These are phyloP conservation scores for Enteromius argenteus DNA, from an alignment of 2,797 vertebrate species.

Conservation along the genomic window DNA sequence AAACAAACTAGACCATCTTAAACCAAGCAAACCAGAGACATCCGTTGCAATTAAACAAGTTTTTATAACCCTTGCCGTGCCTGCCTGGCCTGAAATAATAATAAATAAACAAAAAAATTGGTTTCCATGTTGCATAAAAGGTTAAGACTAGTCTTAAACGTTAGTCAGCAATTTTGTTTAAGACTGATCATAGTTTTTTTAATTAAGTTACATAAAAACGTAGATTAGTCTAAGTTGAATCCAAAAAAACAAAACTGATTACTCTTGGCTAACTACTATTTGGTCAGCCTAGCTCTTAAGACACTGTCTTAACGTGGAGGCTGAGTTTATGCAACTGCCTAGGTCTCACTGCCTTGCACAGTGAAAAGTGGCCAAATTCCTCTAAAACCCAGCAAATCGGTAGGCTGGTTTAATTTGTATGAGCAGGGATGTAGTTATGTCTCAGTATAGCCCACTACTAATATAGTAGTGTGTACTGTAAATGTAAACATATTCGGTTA, in stretches of 20 bases:
- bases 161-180: too few relatives aligned
- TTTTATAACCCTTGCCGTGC: neutral
- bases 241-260: too few relatives aligned
- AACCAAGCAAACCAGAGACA: neutral
- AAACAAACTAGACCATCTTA: neutral
- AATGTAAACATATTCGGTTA: neutral
- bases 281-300: too few relatives aligned
- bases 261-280: too few relatives aligned
- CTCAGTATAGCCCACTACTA: neutral
- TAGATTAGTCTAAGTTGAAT: too few relatives aligned
- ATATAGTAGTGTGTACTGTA: neutral
- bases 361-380: neutral
- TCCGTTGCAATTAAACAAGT: neutral
- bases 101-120: neutral
- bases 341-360: neutral
- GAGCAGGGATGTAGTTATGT: neutral
- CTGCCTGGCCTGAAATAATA: neutral
- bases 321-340: too few relatives aligned
- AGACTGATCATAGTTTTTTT: too few relatives aligned
- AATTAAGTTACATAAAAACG: too few relatives aligned
- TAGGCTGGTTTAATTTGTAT: neutral
- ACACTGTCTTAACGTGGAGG: too few relatives aligned
- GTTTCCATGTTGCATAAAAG: too few relatives aligned
- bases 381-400: neutral
- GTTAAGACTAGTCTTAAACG: too few relatives aligned